Percentiles rank a stretch among this genome's conserved stretches.
These are phyloP conservation scores for Diphyllodes magnificus DNA, from an alignment of 2,113 vertebrate genomes.

Conservation along the genomic window DNA sequence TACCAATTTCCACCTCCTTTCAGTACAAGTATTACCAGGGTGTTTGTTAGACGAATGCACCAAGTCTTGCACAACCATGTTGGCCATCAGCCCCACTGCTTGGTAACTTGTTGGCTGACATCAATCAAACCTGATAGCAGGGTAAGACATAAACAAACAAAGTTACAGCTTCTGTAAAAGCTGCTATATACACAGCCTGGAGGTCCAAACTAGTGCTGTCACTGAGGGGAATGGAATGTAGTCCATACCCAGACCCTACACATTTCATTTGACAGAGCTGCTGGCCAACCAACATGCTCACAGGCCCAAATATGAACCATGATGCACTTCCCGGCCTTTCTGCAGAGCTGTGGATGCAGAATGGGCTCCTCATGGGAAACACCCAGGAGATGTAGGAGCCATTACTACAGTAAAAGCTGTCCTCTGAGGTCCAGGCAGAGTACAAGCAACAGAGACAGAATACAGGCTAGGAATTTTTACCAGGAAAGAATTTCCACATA, in stretches of 20 bases:
- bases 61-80: background rate
- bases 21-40: background rate
- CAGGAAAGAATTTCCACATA: background rate
- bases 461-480: background rate
- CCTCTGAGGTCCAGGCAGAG: background rate
- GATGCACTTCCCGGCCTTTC: background rate
- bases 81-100: background rate
- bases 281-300: rapidly evolving
- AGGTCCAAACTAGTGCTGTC: background rate
- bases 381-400: background rate
- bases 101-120: background rate
- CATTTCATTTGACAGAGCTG: background rate
- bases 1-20: background rate
- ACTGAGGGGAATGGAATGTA: rapidly evolving
- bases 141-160: background rate
- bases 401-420: background rate
- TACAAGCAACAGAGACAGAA: background rate
- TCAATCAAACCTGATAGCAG: background rate
- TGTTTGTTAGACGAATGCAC: background rate
- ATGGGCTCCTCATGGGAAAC: background rate
- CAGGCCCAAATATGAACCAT: background rate
- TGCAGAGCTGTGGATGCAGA: background rate
- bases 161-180: background rate
- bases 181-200: background rate
- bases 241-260: rapidly evolving